Evolutionary conservation across 1,140 invertebrate genomes (phyloP).

Genomic region (Drosophila pseudoobscura): DNA sequence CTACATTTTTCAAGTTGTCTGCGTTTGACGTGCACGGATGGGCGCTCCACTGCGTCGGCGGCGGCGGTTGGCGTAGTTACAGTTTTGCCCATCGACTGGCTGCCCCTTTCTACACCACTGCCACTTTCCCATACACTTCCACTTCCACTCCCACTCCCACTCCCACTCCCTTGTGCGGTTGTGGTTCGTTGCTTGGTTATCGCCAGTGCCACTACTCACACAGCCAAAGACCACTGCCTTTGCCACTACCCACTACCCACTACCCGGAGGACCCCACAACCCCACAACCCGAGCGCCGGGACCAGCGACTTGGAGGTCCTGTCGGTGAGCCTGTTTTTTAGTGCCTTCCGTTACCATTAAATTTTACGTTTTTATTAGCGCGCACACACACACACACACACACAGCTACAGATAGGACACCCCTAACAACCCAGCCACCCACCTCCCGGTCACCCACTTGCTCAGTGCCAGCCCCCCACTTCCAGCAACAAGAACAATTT

Average conservation of each 20-base stretch:
- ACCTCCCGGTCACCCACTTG: not conserved
- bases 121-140: not conserved
- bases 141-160: not conserved
- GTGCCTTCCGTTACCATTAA: slow-evolving; percentile 82
- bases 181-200: slow-evolving; percentile 81
- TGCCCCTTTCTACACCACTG: slow-evolving; percentile 1
- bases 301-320: slow-evolving; percentile 56
- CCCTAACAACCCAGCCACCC: not conserved
- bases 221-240: slow-evolving; percentile 43
- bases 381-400: slow-evolving; percentile 36
- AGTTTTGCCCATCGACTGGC: slow-evolving; percentile 55
- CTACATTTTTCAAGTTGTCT: slow-evolving; percentile 82
- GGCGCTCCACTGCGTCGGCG: slow-evolving; percentile 72
- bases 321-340: slow-evolving; percentile 80
- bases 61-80: slow-evolving; percentile 72
- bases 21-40: slow-evolving; percentile 80
- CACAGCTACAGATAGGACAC: slow-evolving; percentile 32
- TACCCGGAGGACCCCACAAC: not conserved
- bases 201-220: slow-evolving; percentile 61
- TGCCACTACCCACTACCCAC: slow-evolving; percentile 12
- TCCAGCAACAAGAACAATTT: slow-evolving; percentile 61
- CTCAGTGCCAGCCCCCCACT: no score
- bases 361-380: slow-evolving; percentile 82
- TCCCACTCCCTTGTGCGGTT: slow-evolving; percentile 49
- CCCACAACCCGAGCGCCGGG: slow-evolving; percentile 17